phyloP scores from a whole-genome alignment of 2,888 invertebrate genomes.

The Mellilla xanthometata region DNA sequence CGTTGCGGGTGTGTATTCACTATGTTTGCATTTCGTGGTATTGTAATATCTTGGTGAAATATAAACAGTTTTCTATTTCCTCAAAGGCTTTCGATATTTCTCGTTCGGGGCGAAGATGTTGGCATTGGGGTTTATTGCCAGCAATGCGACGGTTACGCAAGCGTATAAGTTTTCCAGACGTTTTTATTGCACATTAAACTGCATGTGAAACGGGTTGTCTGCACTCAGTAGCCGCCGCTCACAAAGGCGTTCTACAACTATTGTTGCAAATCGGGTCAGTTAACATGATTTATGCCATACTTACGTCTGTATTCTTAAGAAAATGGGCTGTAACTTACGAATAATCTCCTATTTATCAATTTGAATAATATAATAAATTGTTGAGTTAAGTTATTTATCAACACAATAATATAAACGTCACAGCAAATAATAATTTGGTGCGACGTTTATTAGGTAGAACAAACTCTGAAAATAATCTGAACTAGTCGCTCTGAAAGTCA shows the following conservation, averaged over 20 bases:
- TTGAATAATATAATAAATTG: no score
- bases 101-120: constrained; percentile 13
- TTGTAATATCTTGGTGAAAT: constrained; percentile 10
- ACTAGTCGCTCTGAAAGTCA: no score
- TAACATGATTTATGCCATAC: constrained; percentile 11
- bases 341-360: background rate
- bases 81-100: constrained; percentile 19
- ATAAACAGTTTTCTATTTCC: constrained; percentile 15
- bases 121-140: constrained; percentile 20
- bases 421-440: no score
- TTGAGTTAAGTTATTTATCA: no score
- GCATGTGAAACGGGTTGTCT: constrained; percentile 19
- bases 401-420: no score
- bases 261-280: constrained; percentile 7
- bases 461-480: no score
- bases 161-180: constrained; percentile 24
- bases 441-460: no score
- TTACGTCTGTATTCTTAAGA: constrained; percentile 4
- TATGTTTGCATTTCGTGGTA: constrained; percentile 13
- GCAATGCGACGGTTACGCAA: constrained; percentile 23
- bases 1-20: background rate
- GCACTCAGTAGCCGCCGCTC: constrained; percentile 2
- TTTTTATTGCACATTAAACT: constrained; percentile 29
- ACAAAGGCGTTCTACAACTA: constrained; percentile 9
- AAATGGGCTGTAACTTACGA: background rate